Conservation (phyloP, 2,797 vertebrate species). For the Anguilla pacifica region DNA sequence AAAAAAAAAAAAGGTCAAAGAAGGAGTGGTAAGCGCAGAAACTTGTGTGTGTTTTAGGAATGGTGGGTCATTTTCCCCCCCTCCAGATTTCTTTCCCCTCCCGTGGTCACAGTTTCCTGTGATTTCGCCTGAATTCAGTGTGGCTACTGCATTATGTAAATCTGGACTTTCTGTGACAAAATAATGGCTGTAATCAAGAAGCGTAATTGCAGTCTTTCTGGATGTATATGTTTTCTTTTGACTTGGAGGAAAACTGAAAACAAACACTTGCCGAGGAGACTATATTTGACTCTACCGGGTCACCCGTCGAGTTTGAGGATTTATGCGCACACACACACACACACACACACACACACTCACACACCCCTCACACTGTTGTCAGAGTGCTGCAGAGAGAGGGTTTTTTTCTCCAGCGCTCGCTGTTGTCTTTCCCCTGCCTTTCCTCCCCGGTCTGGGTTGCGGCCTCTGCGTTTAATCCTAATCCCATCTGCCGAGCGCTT, state of each 20-base stretch:
- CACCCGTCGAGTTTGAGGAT: background rate
- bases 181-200: slow-evolving; percentile 8
- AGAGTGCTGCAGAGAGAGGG: background rate
- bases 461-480: background rate
- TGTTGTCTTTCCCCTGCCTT: background rate
- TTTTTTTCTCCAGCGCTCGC: background rate
- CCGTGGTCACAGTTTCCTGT: background rate
- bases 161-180: background rate
- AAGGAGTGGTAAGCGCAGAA: background rate
- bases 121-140: background rate
- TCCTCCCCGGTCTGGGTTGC: background rate
- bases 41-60: background rate
- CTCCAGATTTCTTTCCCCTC: background rate
- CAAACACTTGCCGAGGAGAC: background rate
- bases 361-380: background rate
- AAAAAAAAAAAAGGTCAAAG: background rate
- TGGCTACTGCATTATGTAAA: background rate
- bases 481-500: background rate
- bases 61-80: background rate
- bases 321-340: background rate
- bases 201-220: background rate
- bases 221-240: background rate
- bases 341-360: background rate
- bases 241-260: background rate
- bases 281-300: background rate